Base-by-base conservation (phyloP, 30 jellyfish, hydroid and myxozoan species). In the Hydractinia symbiolongicarpus region DNA sequence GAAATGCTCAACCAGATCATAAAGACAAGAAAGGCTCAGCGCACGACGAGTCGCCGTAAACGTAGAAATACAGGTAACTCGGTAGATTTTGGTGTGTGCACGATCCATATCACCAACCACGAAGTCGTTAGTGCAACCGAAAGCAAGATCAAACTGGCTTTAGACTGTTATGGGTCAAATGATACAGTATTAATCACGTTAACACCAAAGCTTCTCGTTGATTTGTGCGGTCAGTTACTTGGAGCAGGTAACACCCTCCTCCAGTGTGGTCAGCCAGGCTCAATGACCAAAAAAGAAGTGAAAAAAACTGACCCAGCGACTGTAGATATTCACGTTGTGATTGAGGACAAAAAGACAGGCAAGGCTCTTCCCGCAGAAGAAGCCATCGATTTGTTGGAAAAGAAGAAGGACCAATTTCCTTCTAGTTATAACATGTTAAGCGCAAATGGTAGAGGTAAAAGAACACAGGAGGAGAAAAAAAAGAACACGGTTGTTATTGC, bases 321-420 rank as follows among this genome's bases (percentile, higher is more conserved):
- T 19, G 77, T 76, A 5, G n/a, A 13, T 44, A 72, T 86, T 8
- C 57, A 78, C 7, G 91, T 86, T 61, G 95, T 86, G 6, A 82
- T 86, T 0, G 56, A 84, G 21, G 81, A 78, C 15, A 82, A 66
- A 9, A 20, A 49, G 20, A 77, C 40, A 4, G 89, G 91, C 52
- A 85, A 74, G 67, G 73, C 91, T 9, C 68, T 89, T 20, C 77
- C 83, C 8, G 85, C 95, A 11, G 56, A 61, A 16, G 91, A 89
- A 67, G 91, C 96, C 14, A 73, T 73, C 9, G 88, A 83, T 71
- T 49, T 81, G 71, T 72, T 89, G 76, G 68, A 78, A 13, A 83
- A 84, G 61, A 74, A 72, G 51, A 79, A 74, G 55, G 85, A 72
- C 44, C 79, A 78, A 50, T 58, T 58, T n/a, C 58, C n/a, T 5